A percentile compares a stretch with the other conserved stretches of the same genome.
phyloP scores from a whole-genome alignment of 2,888 invertebrate species.

The Orthosia gothica region DNA sequence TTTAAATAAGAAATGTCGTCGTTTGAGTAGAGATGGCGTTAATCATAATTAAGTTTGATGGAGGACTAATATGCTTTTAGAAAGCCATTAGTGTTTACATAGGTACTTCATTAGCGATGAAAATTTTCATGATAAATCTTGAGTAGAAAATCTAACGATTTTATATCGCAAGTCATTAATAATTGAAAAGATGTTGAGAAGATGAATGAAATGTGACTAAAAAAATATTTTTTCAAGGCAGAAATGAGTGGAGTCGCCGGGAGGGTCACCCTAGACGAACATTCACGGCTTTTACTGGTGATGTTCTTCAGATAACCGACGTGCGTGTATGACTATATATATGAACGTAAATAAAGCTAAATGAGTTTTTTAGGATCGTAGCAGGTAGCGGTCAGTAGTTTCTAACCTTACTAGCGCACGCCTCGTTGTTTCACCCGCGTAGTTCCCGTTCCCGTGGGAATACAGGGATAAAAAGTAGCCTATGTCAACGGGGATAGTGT shows the following conservation, averaged over 20 bases:
- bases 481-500: too few relatives aligned
- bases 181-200: not conserved
- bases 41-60: constrained; percentile 53
- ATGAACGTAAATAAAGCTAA: too few relatives aligned
- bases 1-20: constrained; percentile 63
- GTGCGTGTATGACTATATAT: too few relatives aligned
- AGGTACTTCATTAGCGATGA: not conserved
- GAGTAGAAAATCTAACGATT: not conserved
- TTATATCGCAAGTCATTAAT: not conserved
- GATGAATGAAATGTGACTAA: not conserved
- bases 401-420: too few relatives aligned
- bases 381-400: too few relatives aligned
- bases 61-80: constrained; percentile 23
- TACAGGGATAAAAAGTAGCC: too few relatives aligned
- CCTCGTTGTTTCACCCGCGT: too few relatives aligned
- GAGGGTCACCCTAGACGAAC: too few relatives aligned
- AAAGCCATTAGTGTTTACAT: constrained; percentile 7
- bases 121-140: not conserved
- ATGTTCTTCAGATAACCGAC: too few relatives aligned
- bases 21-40: constrained; percentile 35
- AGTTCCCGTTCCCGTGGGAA: too few relatives aligned
- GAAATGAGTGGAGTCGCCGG: not conserved
- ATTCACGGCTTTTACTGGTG: too few relatives aligned
- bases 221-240: not conserved
- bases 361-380: too few relatives aligned